Base-by-base conservation (phyloP, 2,797 vertebrate genomes). In the Esox masquinongy region DNA sequence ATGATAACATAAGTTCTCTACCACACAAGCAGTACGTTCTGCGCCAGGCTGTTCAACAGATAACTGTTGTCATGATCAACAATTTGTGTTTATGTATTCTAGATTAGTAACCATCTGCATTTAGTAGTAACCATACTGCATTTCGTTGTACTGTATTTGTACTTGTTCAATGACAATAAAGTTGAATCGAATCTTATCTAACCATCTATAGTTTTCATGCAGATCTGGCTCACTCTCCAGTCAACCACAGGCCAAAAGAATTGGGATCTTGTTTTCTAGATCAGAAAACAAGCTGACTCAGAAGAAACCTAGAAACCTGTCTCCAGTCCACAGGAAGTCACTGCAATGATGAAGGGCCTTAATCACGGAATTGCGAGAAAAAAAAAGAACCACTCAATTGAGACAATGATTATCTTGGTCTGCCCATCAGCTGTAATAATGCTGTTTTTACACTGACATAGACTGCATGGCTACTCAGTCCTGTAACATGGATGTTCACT, bases 1-100 rank as follows among this genome's bases (percentile, higher is more conserved):
- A 64, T 64, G 61, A 31, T 53, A 16, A 19, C 51, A 53, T 15
- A 26, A 4, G 24, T 64, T 64, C 12, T 16, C 61, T 15, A 26
- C 3, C 22, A 76, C 47, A 31, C 70, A 70, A 82, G 79, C 19
- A 70, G 8, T 73, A 81, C 74, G 78, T 69, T 66, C 79, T 73
- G 17, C 53, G 80, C 79, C 72, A 82, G 47, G 70, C 59, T 34
- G 31, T 4, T 77, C 56, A 82, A 82, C 75, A 34, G 34, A 34
- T 34, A 34, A 34, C 74, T 74, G 53, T 39, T 34, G n/a, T 56
- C 31, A 68, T 72, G 50, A 53, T 53, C 17, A 53, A n/a, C 50
- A 53, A 17, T 19, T 53, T 53, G 15, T 53, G 80, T 68, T 81
- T 16, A 73, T 59, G 73, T 76, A 59, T 76, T 72, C 72, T 69